Percentiles rank a stretch among this genome's conserved stretches.
These are phyloP conservation scores for Hyperoplus immaculatus DNA, from an alignment of 2,797 vertebrate genomes.

Conservation along the genomic window DNA sequence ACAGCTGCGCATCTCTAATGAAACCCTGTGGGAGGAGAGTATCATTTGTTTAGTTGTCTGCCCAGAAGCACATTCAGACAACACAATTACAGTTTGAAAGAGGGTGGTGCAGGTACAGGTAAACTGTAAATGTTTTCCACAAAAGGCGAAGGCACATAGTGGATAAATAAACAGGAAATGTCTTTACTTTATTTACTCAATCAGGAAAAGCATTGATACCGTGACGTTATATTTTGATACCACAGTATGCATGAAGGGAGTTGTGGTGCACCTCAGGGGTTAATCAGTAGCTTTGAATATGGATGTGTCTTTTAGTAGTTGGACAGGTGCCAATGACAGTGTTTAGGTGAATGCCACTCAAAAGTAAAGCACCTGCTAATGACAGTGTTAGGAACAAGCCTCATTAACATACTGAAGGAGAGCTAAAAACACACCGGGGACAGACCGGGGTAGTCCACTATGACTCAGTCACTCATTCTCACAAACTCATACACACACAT, in stretches of 20 bases:
- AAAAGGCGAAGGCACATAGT: neutral
- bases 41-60: slow-evolving; percentile 36
- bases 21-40: slow-evolving; percentile 37
- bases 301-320: neutral
- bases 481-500: neutral
- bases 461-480: neutral
- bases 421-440: slow-evolving; percentile 32
- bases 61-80: slow-evolving; percentile 25
- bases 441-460: neutral
- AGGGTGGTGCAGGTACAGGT: neutral
- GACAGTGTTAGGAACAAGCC: slow-evolving; percentile 53
- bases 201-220: neutral
- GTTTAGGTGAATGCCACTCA: slow-evolving; percentile 2
- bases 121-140: neutral
- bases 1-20: slow-evolving; percentile 30
- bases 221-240: too few species aligned
- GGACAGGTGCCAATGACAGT: slow-evolving; percentile 47
- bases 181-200: neutral
- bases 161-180: too few species aligned
- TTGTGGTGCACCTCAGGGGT: neutral
- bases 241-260: neutral
- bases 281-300: neutral
- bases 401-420: slow-evolving; percentile 42
- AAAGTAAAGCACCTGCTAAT: slow-evolving; percentile 50
- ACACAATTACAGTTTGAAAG: slow-evolving; percentile 11